phyloP scores from a whole-genome alignment of 2,113 vertebrate genomes.

The Coregonus clupeaformis region DNA sequence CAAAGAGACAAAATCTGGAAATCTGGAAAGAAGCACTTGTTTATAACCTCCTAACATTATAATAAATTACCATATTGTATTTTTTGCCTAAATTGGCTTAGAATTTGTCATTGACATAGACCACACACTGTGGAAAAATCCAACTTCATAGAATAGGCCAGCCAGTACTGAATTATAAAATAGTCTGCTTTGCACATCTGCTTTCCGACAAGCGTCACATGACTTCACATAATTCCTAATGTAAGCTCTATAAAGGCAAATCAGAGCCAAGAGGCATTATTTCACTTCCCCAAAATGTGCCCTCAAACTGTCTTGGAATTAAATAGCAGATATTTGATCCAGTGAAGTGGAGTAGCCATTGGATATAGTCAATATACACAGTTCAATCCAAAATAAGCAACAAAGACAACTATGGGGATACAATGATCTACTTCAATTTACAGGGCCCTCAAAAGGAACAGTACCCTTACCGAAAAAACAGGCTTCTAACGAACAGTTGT shows the following conservation, averaged over 20 bases:
- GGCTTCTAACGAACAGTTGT: too few species aligned
- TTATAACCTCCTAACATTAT: not conserved
- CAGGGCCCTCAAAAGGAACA: not conserved
- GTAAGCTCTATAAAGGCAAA: constrained; percentile 32
- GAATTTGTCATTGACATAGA: not conserved
- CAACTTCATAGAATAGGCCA: not conserved
- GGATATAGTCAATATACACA: not conserved
- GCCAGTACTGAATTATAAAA: not conserved
- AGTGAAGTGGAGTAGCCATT: not conserved
- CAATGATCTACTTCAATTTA: not conserved
- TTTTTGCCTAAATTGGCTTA: not conserved
- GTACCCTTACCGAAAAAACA: too few species aligned
- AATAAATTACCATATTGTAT: not conserved
- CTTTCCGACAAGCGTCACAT: constrained; percentile 19
- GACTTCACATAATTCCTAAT: constrained; percentile 32
- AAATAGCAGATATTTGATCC: constrained; percentile 3
- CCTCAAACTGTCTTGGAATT: constrained; percentile 22
- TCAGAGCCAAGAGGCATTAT: constrained; percentile 30
- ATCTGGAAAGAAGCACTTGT: too few species aligned
- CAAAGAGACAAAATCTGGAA: too few species aligned
- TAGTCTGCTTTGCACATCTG: not conserved
- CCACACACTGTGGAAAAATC: not conserved
- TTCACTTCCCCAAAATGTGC: constrained; percentile 40
- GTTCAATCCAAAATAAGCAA: not conserved
- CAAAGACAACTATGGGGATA: not conserved